Conservation (phyloP, 2,888 invertebrate genomes). For the Eupeodes latifasciatus region DNA sequence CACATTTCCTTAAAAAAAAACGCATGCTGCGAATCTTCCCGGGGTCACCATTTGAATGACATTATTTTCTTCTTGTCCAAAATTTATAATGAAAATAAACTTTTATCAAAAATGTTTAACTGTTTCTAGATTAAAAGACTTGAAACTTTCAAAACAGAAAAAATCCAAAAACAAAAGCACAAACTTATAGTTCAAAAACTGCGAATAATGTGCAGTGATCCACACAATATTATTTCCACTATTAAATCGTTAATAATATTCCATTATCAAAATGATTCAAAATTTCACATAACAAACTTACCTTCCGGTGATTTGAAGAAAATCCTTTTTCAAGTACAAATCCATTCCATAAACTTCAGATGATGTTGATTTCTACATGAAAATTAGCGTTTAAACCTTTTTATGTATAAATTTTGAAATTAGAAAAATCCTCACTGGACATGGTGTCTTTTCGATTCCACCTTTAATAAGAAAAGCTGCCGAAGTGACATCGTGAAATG, state of each 20-base stretch:
- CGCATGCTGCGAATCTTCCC: too few relatives aligned
- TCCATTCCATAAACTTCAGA: slow-evolving; percentile 92
- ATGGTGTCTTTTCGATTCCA: slow-evolving; percentile 93
- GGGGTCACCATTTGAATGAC: too few relatives aligned
- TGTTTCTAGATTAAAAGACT: too few relatives aligned
- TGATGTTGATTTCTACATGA: slow-evolving; percentile 91
- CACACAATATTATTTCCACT: too few relatives aligned
- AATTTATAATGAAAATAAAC: too few relatives aligned
- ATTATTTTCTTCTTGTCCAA: too few relatives aligned
- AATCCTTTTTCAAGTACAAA: slow-evolving; percentile 96
- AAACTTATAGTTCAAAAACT: too few relatives aligned
- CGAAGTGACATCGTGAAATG: slow-evolving; percentile 94
- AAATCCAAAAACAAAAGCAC: too few relatives aligned
- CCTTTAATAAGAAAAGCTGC: slow-evolving; percentile 95
- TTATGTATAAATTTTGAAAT: not conserved
- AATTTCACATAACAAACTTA: slow-evolving; percentile 81
- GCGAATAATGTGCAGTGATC: too few relatives aligned
- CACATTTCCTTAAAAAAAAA: too few relatives aligned
- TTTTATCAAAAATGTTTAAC: too few relatives aligned
- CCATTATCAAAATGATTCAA: not conserved
- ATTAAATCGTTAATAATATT: not conserved
- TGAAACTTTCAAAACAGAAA: too few relatives aligned
- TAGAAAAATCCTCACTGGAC: slow-evolving; percentile 86
- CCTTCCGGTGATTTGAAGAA: slow-evolving; percentile 97
- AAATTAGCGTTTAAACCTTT: slow-evolving; percentile 4